Base-by-base conservation (phyloP, 30 jellyfish, hydroid and myxozoan species). In the Sanderia malayensis region DNA sequence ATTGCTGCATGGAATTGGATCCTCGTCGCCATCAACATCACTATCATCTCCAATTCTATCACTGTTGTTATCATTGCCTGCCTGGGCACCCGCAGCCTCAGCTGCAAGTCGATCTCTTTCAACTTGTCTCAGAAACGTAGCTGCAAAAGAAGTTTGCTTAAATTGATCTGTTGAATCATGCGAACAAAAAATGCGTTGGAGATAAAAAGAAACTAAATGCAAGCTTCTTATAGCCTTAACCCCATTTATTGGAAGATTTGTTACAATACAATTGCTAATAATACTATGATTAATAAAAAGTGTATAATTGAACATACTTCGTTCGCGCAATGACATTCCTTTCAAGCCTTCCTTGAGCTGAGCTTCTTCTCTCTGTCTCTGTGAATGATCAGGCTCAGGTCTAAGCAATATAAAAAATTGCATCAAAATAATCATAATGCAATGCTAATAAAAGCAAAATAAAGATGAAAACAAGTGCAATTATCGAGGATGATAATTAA, bases 41-140 rank as follows among this genome's bases (percentile, higher is more conserved):
- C 67, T 41, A 34, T 34, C 76, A 27, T 26, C 63, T 20, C 26
- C 70, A 6, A 53, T 67, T 44, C 7, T 72, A 1, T 62, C 79
- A 20, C 10, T n/a, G 9, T 68, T 79, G 52, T 44, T 44, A 0
- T 57, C 52, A 17, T 44, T 80, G 24, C 37, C 67, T 23, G 80
- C 67, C 4, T 3, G 19, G 11, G 28, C 25, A 0, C 21, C 72
- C 22, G 30, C 70, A 18, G 55, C 31, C 31, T 58, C 93, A 7
- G 73, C 80, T 1, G 84, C 34, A 7, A 26, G 64, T 8, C 74
- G 45, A 28, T 80, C 95, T 46, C 74, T 73, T 31, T 83, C 95
- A 33, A 83, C 26, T 49, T 83, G 95, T 69, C 95, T 76, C 83
- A 78, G 63, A 31, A 72, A 83, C 0, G 95, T 78, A 31, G 60